Percentiles rank a stretch among this genome's conserved stretches.
Evolutionary conservation across 2,797 vertebrate species (phyloP).

Genomic region (Scomberomorus guttatus): DNA sequence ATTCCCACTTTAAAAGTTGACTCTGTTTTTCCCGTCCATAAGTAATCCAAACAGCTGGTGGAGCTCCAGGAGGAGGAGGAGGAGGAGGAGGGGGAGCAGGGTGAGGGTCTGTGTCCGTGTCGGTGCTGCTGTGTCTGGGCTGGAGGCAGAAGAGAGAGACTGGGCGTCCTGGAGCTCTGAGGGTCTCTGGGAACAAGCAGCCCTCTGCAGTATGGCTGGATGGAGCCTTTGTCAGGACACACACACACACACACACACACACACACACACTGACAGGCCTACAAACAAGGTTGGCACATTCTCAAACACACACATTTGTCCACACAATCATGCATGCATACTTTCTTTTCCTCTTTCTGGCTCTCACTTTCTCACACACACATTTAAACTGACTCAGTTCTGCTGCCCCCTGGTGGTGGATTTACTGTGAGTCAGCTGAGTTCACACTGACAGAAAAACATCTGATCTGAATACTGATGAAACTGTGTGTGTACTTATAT

Average conservation of each 20-base stretch:
- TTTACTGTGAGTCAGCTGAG: background rate
- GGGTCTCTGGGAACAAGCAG: conserved; percentile 78
- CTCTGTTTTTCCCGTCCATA: conserved; percentile 29
- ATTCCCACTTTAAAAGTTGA: conserved; percentile 12
- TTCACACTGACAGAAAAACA: conserved; percentile 2
- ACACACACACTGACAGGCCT: conserved; percentile 30
- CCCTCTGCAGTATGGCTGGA: conserved; percentile 78
- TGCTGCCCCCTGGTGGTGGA: conserved; percentile 60
- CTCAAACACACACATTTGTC: conserved; percentile 68
- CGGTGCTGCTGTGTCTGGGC: conserved; percentile 59
- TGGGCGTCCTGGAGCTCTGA: conserved; percentile 69
- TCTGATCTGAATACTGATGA: conserved; percentile 35
- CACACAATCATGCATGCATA: conserved; percentile 59
- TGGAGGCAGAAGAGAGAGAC: conserved; percentile 50
- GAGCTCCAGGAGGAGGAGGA: conserved; percentile 44
- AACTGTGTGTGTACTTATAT: no score
- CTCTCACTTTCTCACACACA: conserved; percentile 16
- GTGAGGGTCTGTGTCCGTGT: conserved; percentile 20
- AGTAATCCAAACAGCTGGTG: conserved; percentile 24
- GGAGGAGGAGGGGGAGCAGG: background rate
- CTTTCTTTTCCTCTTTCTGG: conserved; percentile 52
- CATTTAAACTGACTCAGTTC: background rate
- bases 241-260: conserved; percentile 40
- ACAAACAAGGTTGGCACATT: conserved; percentile 66
- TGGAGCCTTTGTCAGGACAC: conserved; percentile 77